phyloP scores from a whole-genome alignment of 2,888 invertebrate genomes.

The Drosophila eohydei region DNA sequence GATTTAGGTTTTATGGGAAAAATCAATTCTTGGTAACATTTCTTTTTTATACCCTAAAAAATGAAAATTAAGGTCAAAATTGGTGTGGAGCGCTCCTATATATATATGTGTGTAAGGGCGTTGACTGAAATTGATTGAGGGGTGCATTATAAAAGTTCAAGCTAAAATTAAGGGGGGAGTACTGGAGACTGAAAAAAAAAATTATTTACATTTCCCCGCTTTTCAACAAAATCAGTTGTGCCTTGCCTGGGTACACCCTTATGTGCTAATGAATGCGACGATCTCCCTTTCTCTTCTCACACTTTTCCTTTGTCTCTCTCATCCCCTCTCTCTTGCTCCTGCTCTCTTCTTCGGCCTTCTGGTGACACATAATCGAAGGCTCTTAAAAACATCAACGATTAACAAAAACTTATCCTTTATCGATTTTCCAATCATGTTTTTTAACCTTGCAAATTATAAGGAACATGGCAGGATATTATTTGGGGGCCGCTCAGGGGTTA shows the following conservation, averaged over 20 bases:
- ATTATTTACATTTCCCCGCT: background rate
- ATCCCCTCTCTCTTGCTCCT: background rate
- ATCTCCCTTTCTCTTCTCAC: background rate
- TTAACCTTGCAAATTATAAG: background rate
- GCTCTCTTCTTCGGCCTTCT: background rate
- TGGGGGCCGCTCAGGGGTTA: background rate
- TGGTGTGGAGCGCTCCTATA: background rate
- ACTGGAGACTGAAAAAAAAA: background rate
- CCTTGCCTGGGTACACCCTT: background rate
- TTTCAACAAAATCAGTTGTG: background rate
- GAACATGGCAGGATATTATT: background rate
- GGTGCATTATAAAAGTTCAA: background rate
- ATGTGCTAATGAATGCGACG: background rate
- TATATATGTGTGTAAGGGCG: slow-evolving; percentile 2
- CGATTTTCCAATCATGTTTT: background rate
- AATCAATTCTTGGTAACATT: background rate
- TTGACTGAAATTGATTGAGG: background rate
- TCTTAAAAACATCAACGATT: background rate
- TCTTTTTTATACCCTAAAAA: background rate
- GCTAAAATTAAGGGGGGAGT: background rate
- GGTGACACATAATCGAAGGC: background rate
- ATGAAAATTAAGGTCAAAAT: background rate
- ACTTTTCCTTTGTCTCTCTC: background rate
- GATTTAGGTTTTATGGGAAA: background rate
- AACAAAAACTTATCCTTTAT: background rate